Percentiles rank a stretch among this genome's conserved stretches.
phyloP scores from a whole-genome alignment of 2,113 vertebrate species.

The Aphyosemion australe region DNA sequence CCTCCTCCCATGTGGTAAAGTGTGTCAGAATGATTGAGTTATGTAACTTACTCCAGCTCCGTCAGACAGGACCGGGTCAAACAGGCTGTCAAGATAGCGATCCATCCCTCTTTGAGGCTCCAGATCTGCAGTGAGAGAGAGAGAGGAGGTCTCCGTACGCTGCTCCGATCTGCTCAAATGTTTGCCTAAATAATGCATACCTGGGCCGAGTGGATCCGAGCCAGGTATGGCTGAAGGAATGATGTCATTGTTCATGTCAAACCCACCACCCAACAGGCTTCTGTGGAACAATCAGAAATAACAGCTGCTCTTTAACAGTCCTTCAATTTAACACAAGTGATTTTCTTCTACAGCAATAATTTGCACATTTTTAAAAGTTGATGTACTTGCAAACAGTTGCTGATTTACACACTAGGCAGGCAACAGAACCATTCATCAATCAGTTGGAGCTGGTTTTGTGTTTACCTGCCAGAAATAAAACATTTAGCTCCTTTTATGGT shows the following conservation, averaged over 20 bases:
- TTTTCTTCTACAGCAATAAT: neutral
- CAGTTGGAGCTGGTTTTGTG: neutral
- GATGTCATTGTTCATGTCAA: conserved; percentile 80
- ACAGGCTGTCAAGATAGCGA: conserved; percentile 93
- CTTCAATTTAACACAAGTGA: neutral
- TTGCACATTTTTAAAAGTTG: neutral
- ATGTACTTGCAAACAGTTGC: neutral
- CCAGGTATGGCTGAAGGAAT: conserved; percentile 69
- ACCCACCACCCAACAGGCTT: conserved; percentile 83
- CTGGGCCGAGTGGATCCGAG: conserved; percentile 66
- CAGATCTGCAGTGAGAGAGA: conserved; percentile 57
- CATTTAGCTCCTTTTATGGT: neutral
- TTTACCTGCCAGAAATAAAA: too few species aligned
- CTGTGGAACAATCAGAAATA: conserved; percentile 48
- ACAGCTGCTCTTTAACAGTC: neutral
- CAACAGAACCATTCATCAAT: neutral
- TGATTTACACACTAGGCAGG: neutral
- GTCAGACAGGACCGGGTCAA: conserved; percentile 89
- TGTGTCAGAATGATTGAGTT: conserved; percentile 32
- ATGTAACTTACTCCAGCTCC: conserved; percentile 82
- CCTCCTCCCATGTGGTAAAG: conserved; percentile 7
- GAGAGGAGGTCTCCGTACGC: conserved; percentile 1
- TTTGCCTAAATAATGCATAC: conserved; percentile 11
- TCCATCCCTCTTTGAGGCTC: conserved; percentile 88
- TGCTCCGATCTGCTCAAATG: neutral